Base-by-base conservation (phyloP, 2,113 vertebrate genomes). In the Chascanopsetta lugubris region DNA sequence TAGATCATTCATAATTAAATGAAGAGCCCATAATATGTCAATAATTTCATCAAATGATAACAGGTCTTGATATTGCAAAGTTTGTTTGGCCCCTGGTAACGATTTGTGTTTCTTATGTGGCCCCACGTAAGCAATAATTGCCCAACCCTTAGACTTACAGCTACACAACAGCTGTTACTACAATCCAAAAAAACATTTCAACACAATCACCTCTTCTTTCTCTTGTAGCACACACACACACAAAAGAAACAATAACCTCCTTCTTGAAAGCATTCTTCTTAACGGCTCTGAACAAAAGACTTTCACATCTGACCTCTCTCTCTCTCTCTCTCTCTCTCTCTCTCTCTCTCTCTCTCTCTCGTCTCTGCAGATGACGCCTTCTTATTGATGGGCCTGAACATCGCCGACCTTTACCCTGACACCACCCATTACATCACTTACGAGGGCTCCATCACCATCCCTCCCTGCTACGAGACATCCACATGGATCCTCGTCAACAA, bases 401-500 rank as follows among this genome's bases (percentile, higher is more conserved):
- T 98, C 73, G 94, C 94, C 42, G 95, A 96, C 70, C 91, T 98
- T 29, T 98, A 97, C 83, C 96, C 96, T 5, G 95, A 98, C 84
- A 98, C 96, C 9, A 94, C 94, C 55, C 95, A 95, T 69, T 98
- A 96, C 90, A 98, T 98, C 87, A 98, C 96, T 0, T 98, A 98
- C 0, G 96, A 98, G 85, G 96, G 96, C 77, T 98, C 96, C 1
- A 95, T 98, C 92, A 98, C 96, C 21, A 92, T 95, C 69, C 96
- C 96, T 10, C 95, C 96, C 74, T 98, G 96, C 87, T 96, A 96
- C 53, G 96, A 98, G 90, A 98, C 96, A 5, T 93, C 94, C 73
- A 97, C 94, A 46, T 98, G 96, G 96, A 96, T 98, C 75, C 94
- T 98, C 89, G 96, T 98, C 94, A 98, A 98, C 89, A 98, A 97